These are phyloP conservation scores for Plusia festucae DNA, from an alignment of 2,888 invertebrate species.

Conservation along the genomic window DNA sequence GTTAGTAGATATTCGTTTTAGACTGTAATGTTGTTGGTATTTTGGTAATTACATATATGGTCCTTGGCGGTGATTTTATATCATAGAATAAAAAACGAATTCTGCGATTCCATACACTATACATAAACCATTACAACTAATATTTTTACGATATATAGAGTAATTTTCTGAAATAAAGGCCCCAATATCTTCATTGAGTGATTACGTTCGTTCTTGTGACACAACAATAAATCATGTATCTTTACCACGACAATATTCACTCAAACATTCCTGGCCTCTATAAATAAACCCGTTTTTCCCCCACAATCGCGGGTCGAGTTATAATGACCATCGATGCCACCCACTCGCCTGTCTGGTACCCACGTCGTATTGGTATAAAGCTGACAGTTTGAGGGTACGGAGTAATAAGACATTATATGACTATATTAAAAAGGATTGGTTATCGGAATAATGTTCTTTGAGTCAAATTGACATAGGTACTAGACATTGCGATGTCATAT, in stretches of 20 bases:
- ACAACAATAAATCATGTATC: slow-evolving; percentile 29
- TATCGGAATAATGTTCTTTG: neutral
- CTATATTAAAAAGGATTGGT: neutral
- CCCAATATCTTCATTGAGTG: slow-evolving; percentile 2
- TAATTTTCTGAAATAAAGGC: neutral
- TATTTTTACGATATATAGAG: too few relatives aligned
- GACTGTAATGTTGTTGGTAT: neutral
- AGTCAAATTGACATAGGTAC: neutral
- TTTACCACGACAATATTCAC: slow-evolving; percentile 33
- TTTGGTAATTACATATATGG: neutral
- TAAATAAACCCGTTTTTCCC: slow-evolving; percentile 39
- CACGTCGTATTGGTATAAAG: slow-evolving; percentile 43
- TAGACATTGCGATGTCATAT: neutral
- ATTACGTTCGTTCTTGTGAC: neutral
- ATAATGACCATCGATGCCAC: slow-evolving; percentile 35
- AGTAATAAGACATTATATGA: slow-evolving; percentile 25
- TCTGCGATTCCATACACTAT: too few relatives aligned
- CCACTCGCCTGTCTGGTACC: slow-evolving; percentile 12
- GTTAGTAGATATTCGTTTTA: neutral
- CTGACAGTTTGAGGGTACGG: slow-evolving; percentile 35
- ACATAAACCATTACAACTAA: too few relatives aligned
- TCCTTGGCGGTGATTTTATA: neutral
- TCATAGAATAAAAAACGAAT: too few relatives aligned
- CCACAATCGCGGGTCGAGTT: slow-evolving; percentile 34
- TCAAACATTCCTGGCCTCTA: slow-evolving; percentile 23